A percentile compares a stretch with the other conserved stretches of the same genome.
These are phyloP conservation scores for Lasioglossum figueresi DNA, from an alignment of 2,888 invertebrate genomes.

Conservation along the genomic window DNA sequence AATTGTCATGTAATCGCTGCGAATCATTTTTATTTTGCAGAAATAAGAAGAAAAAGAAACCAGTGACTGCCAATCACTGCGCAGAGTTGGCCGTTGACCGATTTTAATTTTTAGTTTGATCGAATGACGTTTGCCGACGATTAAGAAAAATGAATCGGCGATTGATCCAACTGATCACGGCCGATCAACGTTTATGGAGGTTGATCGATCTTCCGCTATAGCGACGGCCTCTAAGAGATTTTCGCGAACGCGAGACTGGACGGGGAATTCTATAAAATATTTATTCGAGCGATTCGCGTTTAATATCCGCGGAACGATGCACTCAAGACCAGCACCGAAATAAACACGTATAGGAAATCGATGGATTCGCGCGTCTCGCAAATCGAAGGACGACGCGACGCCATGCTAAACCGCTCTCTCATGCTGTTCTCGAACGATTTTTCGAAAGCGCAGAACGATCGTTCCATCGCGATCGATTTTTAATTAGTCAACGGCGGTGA, in stretches of 20 bases:
- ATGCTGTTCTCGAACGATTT: background rate
- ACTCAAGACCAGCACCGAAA: slow-evolving; percentile 4
- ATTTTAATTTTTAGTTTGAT: too few species aligned
- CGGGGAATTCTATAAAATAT: background rate
- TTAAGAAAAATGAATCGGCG: too few species aligned
- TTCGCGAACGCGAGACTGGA: background rate
- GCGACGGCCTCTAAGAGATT: background rate
- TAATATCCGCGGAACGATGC: background rate
- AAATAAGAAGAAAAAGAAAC: background rate
- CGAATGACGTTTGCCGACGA: too few species aligned
- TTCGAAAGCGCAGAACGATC: slow-evolving; percentile 1
- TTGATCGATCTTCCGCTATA: background rate
- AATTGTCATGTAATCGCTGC: too few species aligned
- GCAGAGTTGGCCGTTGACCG: too few species aligned
- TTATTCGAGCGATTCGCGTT: slow-evolving; percentile 6
- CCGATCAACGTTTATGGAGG: too few species aligned
- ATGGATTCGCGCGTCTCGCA: slow-evolving; percentile 4
- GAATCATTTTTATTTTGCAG: background rate
- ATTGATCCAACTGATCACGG: too few species aligned
- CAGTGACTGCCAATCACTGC: too few species aligned
- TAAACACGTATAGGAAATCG: slow-evolving; percentile 22
- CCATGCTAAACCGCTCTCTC: background rate
- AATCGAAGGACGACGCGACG: slow-evolving; percentile 10
- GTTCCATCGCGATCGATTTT: slow-evolving; percentile 6
- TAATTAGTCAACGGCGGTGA: background rate